Conservation (phyloP, 2,797 vertebrate genomes). For the Enteromius trimaculatus region DNA sequence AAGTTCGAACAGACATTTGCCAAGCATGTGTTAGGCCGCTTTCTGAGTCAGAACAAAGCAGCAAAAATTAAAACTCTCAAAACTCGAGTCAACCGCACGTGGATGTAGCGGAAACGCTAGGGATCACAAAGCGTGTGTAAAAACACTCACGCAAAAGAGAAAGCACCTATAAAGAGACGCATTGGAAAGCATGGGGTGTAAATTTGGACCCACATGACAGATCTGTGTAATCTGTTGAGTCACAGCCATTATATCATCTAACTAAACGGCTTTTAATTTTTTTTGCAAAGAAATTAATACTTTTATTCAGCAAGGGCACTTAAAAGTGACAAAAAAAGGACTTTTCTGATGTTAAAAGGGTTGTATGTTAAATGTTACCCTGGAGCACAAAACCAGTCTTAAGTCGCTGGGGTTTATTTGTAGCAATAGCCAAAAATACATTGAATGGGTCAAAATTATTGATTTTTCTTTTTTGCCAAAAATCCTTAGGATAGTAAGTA, state of each 20-base stretch:
- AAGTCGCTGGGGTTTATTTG: no score
- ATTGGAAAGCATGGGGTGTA: background rate
- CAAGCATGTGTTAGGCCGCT: constrained; percentile 39
- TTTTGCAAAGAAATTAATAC: background rate
- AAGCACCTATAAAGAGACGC: background rate
- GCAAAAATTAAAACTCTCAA: background rate
- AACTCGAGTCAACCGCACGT: background rate
- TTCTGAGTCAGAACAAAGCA: background rate
- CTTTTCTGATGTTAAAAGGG: background rate
- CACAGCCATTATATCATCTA: background rate
- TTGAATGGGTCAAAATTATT: no score
- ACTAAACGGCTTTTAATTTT: background rate
- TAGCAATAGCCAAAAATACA: no score
- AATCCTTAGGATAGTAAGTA: no score
- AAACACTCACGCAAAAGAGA: constrained; percentile 13
- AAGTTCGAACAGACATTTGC: constrained; percentile 19
- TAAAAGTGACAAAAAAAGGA: background rate
- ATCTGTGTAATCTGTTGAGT: background rate
- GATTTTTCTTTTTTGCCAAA: no score
- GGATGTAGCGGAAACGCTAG: constrained; percentile 9
- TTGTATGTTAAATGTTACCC: no score
- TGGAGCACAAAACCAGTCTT: no score
- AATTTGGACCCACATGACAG: background rate
- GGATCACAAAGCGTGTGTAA: constrained; percentile 13
- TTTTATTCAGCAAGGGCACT: background rate